Evolutionary conservation across 1,140 invertebrate genomes (phyloP).

Genomic region (Drosophila ogumai): DNA sequence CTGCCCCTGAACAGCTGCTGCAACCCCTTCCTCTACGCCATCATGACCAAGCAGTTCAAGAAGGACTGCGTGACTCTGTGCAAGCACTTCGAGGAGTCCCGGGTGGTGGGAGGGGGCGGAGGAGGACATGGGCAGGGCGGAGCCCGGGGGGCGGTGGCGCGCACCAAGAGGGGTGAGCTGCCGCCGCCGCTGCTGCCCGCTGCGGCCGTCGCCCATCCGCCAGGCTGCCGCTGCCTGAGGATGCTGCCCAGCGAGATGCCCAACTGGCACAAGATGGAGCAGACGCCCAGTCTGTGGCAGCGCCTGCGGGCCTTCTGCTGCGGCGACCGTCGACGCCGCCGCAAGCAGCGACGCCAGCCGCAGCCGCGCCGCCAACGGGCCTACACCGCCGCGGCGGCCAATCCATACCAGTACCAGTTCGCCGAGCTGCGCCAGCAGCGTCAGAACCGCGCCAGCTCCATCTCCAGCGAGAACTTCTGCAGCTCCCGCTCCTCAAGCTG

Average conservation of each 20-base stretch:
- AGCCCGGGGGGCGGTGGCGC: constrained; percentile 31
- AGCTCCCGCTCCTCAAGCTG: constrained; percentile 93
- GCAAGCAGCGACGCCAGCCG: constrained; percentile 65
- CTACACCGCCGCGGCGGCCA: constrained; percentile 85
- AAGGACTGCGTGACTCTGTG: constrained; percentile 98
- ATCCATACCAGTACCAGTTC: constrained; percentile 92
- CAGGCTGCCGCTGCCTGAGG: constrained; percentile 88
- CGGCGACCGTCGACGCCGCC: constrained; percentile 70
- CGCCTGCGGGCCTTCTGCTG: constrained; percentile 67
- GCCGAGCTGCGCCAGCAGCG: constrained; percentile 90
- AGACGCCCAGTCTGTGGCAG: constrained; percentile 63
- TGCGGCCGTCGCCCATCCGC: constrained; percentile 85
- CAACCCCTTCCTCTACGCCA: constrained; percentile 98
- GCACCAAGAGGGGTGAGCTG: constrained; percentile 57
- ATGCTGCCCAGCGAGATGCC: constrained; percentile 87
- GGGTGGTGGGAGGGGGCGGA: constrained; percentile 89
- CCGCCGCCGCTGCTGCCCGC: constrained; percentile 86
- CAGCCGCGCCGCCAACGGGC: constrained; percentile 70
- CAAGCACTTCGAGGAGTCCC: constrained; percentile 96
- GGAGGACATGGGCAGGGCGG: constrained; percentile 85
- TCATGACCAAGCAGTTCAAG: constrained; percentile 98
- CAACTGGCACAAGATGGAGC: constrained; percentile 85
- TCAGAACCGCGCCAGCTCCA: constrained; percentile 91
- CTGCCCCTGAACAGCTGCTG: constrained; percentile 97
- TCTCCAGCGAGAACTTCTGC: constrained; percentile 95